These are phyloP conservation scores for Jaculus jaculus DNA, from an alignment of 2,113 vertebrate genomes.

Conservation along the genomic window DNA sequence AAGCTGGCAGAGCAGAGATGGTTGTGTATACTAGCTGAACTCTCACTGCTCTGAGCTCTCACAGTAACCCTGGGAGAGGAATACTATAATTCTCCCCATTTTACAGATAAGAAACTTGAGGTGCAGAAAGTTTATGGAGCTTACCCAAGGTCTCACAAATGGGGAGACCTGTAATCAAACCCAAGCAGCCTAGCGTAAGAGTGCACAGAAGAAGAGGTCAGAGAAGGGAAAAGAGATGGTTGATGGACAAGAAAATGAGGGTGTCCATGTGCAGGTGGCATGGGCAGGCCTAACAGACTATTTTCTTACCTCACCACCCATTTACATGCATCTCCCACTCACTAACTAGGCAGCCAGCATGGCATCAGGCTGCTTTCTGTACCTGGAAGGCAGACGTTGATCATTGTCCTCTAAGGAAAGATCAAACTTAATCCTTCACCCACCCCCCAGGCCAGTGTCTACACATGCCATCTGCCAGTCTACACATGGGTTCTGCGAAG, in stretches of 20 bases:
- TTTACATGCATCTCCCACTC: background rate
- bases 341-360: background rate
- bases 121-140: background rate
- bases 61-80: background rate
- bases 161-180: background rate
- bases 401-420: background rate
- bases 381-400: background rate
- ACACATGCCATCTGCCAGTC: background rate
- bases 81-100: background rate
- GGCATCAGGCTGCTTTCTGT: background rate
- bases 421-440: background rate
- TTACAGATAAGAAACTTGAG: background rate
- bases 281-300: too few species aligned
- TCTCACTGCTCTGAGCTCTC: background rate
- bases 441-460: too few species aligned
- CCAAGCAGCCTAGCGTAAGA: background rate
- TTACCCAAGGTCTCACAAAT: background rate
- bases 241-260: background rate
- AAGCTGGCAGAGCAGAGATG: background rate
- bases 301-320: background rate
- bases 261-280: background rate
- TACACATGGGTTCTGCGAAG: background rate
- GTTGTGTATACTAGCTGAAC: too few species aligned
- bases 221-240: background rate
- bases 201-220: background rate